Conservation (phyloP, 2,797 vertebrate genomes). For the Salarias fasciatus region DNA sequence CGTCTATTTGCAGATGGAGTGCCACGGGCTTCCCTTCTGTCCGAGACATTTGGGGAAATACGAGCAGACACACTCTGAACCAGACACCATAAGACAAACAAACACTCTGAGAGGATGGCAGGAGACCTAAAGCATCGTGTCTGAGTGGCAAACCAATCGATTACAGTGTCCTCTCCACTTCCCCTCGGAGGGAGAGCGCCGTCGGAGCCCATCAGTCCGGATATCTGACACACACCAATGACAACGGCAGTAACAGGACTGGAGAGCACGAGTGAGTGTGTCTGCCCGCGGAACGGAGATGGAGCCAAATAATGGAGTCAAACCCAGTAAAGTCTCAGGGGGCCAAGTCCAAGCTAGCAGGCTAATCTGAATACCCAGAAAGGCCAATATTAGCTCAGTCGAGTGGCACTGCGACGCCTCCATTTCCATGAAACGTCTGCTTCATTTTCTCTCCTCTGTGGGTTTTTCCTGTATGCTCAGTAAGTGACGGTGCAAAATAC, state of each 20-base stretch:
- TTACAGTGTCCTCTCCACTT: conserved; percentile 32
- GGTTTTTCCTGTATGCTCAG: conserved; percentile 18
- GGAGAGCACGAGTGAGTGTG: conserved; percentile 8
- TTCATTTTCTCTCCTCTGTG: conserved; percentile 8
- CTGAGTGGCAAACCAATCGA: conserved; percentile 33
- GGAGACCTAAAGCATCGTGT: conserved; percentile 15
- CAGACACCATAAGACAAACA: not conserved
- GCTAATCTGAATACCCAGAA: conserved; percentile 11
- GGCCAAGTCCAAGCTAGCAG: conserved; percentile 7
- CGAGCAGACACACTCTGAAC: not conserved
- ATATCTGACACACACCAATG: conserved; percentile 36
- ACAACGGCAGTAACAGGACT: conserved; percentile 18
- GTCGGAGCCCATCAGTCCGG: conserved; percentile 32
- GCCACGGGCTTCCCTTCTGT: not conserved
- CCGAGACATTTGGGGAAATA: conserved; percentile 10
- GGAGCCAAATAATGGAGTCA: not conserved
- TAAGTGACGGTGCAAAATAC: conserved; percentile 23
- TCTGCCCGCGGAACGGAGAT: not conserved
- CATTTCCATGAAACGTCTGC: conserved; percentile 17
- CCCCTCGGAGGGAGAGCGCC: conserved; percentile 15
- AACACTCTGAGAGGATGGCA: conserved; percentile 2
- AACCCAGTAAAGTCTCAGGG: not conserved
- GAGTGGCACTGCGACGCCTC: conserved; percentile 24
- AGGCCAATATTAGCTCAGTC: conserved; percentile 38
- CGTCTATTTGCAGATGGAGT: conserved; percentile 2